These are phyloP conservation scores for Phthorimaea operculella DNA, from an alignment of 1,140 invertebrate genomes.

Conservation along the genomic window DNA sequence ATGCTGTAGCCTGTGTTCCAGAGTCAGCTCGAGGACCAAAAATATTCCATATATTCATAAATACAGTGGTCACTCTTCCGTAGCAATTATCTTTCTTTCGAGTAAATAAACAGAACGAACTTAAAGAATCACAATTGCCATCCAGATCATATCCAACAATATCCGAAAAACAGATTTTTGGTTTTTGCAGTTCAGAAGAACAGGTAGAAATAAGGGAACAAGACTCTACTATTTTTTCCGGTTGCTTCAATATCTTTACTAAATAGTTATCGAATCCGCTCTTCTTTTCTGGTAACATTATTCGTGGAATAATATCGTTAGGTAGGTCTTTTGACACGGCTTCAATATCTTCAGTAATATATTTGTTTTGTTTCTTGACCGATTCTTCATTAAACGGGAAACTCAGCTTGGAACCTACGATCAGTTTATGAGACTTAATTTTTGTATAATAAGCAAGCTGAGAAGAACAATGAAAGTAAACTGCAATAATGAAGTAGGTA, in stretches of 20 bases:
- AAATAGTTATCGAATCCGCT: conserved; percentile 22
- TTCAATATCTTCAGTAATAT: no score
- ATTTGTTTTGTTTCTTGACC: background rate
- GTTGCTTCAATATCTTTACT: background rate
- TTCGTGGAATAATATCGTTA: no score
- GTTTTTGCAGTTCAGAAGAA: background rate
- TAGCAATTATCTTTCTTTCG: background rate
- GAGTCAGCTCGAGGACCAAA: conserved; percentile 23
- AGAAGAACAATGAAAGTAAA: no score
- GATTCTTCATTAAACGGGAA: conserved; percentile 30
- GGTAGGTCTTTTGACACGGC: no score
- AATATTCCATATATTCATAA: conserved; percentile 37
- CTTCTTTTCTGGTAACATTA: no score
- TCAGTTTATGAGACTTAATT: conserved; percentile 31
- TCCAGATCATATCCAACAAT: background rate
- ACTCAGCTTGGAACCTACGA: conserved; percentile 37
- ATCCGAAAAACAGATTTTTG: background rate
- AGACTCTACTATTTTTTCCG: background rate
- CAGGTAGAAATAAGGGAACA: background rate
- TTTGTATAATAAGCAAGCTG: conserved; percentile 11
- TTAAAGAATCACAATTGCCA: background rate
- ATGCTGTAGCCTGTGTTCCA: conserved; percentile 55
- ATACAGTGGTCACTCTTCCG: conserved; percentile 33
- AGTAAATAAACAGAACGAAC: no score
- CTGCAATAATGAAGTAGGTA: no score